These are phyloP conservation scores for Furcula furcula DNA, from an alignment of 2,888 invertebrate genomes.

Conservation along the genomic window DNA sequence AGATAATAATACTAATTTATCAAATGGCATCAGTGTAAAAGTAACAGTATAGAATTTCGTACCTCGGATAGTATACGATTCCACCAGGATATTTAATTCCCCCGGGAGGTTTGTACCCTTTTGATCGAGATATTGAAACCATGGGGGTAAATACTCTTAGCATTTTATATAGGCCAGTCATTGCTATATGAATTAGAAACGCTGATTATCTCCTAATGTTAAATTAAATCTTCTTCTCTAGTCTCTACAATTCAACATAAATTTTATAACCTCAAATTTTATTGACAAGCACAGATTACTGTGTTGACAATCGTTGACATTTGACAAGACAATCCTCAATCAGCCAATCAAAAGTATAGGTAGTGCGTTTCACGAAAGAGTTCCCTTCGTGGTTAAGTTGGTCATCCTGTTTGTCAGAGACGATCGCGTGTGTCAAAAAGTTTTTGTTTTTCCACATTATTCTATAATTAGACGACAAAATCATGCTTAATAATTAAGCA, in stretches of 20 bases:
- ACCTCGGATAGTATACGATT: slow-evolving; percentile 75
- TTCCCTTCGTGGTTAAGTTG: no score
- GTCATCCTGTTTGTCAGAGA: no score
- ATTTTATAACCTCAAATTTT: not conserved
- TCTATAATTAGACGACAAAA: no score
- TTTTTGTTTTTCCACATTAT: no score
- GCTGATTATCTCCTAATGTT: not conserved
- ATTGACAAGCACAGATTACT: not conserved
- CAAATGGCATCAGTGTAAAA: not conserved
- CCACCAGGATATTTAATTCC: slow-evolving; percentile 82
- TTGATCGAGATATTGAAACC: slow-evolving; percentile 40
- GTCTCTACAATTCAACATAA: not conserved
- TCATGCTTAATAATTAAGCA: no score
- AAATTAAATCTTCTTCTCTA: not conserved
- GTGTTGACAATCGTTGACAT: no score
- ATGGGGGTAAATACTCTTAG: slow-evolving; percentile 48
- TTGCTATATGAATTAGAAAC: slow-evolving; percentile 20
- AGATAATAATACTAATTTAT: not conserved
- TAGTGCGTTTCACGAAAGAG: no score
- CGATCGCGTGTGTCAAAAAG: no score
- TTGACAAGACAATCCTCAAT: no score
- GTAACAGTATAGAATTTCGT: slow-evolving; percentile 6
- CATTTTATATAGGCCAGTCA: slow-evolving; percentile 52
- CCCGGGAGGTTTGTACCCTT: slow-evolving; percentile 63
- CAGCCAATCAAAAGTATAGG: no score